Percentiles rank a stretch among this genome's conserved stretches.
These are phyloP conservation scores for Sebastes elongatus DNA, from an alignment of 2,797 vertebrate genomes.

Conservation along the genomic window DNA sequence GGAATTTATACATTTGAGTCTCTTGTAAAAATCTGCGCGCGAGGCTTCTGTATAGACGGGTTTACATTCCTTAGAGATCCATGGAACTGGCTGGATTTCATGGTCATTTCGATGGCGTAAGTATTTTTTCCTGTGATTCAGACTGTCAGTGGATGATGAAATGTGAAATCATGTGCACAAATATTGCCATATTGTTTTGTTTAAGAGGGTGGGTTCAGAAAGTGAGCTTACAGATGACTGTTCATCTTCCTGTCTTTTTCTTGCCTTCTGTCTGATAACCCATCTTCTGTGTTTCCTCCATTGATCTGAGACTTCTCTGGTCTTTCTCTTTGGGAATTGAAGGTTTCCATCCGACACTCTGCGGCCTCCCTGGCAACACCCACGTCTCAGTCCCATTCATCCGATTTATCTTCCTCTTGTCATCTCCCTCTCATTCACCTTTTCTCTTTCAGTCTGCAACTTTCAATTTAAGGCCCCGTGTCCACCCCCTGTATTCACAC, in stretches of 20 bases:
- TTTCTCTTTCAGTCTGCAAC: conserved; percentile 34
- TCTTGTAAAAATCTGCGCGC: conserved; percentile 96
- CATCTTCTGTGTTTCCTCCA: conserved; percentile 55
- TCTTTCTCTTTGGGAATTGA: conserved; percentile 63
- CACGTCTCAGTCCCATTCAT: conserved; percentile 33
- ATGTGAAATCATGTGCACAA: background rate
- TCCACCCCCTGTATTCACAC: background rate
- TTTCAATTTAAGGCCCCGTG: conserved; percentile 31
- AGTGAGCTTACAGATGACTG: conserved; percentile 4
- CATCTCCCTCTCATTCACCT: conserved; percentile 31
- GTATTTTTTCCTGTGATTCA: conserved; percentile 69
- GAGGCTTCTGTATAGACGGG: conserved; percentile 99
- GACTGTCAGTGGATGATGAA: background rate
- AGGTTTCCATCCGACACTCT: conserved; percentile 54
- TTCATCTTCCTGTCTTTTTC: conserved; percentile 32
- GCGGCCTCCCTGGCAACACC: conserved; percentile 35
- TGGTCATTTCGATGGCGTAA: conserved; percentile 99
- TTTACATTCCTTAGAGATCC: conserved; percentile 98
- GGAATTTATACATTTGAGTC: conserved; percentile 99
- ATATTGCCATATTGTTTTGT: background rate
- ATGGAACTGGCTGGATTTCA: conserved; percentile 99
- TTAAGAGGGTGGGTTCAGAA: conserved; percentile 17
- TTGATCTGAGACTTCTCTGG: conserved; percentile 51
- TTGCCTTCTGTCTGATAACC: conserved; percentile 50
- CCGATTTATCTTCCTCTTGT: conserved; percentile 36